Conservation (phyloP, 2,797 vertebrate genomes). For the Kryptolebias ocellatus region DNA sequence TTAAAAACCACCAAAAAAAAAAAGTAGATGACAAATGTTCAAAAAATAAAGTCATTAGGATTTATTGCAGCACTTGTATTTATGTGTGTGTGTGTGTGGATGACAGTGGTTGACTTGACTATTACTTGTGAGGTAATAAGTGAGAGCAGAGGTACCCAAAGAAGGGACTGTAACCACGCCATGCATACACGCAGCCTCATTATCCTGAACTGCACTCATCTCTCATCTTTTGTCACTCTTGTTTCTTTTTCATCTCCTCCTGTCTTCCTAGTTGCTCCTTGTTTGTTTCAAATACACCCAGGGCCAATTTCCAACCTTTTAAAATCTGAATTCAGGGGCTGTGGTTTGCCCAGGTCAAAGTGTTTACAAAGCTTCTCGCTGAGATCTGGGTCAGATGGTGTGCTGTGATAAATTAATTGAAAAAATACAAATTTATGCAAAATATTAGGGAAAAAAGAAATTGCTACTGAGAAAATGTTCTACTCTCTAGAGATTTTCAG, state of each 20-base stretch:
- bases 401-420: not conserved
- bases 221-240: constrained; percentile 30
- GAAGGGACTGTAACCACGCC: constrained; percentile 37
- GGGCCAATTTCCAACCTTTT: constrained; percentile 13
- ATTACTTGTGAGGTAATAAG: constrained; percentile 57
- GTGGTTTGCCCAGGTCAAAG: constrained; percentile 1
- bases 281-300: constrained; percentile 19
- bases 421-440: not conserved
- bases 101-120: constrained; percentile 39
- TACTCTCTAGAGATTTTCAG: too few relatives aligned
- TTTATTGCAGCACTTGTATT: constrained; percentile 28
- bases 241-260: constrained; percentile 16
- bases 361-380: not conserved
- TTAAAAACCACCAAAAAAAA: constrained; percentile 40
- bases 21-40: constrained; percentile 32
- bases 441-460: too few relatives aligned
- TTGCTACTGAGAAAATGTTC: too few relatives aligned
- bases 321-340: not conserved
- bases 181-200: constrained; percentile 63
- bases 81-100: constrained; percentile 27
- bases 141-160: constrained; percentile 59
- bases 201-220: constrained; percentile 51
- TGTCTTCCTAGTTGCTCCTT: constrained; percentile 1
- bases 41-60: constrained; percentile 43
- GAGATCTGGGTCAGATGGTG: not conserved